Evolutionary conservation across 2,797 vertebrate genomes (phyloP), one percentile per base, ranked within the genome.

Genomic region (Tenualosa thibaudeaui): DNA sequence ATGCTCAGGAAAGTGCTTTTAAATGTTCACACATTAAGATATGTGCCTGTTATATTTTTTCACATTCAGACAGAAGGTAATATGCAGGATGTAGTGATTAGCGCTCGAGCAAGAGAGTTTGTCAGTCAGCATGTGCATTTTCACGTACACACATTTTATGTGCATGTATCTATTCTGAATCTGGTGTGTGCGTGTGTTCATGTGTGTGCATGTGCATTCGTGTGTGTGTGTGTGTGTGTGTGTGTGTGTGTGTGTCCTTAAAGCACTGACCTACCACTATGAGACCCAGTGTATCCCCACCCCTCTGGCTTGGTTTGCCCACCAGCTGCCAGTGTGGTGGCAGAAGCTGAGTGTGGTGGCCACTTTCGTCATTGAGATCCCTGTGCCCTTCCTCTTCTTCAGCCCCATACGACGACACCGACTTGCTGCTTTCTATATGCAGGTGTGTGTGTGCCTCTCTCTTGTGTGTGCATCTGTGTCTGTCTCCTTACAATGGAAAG

Each of bases 241-340:
- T 62, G 6, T 9, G 22, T 37, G 24, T 26, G 24, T 84, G 81
- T 82, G 68, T 50, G 60, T 65, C 31, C 68, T 15, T 1, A 2
- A 91, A 97, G 96, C 96, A 0, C 89, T 97, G 86, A 96, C 96
- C 0, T 96, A 97, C 90, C 98, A 99, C 91, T 99, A 97, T 0
- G 98, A 99, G 94, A 97, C 96, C 0, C 98, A 99, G 93, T 99
- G 98, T 87, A 95, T 99, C 83, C 98, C 98, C 56, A 98, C 97
- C 0, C 94, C 97, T 0, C 92, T 92, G 0, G 96, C 98, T 75
- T 99, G 98, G 98, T 96, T 95, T 0, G 96, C 96, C 82, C 98
- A 98, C 89, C 97, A 98, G 93, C 89, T 98, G 82, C 98, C 98
- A 0, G 90, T 96, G 56, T 99, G 98, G 97, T 90, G 97, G 85